Evolutionary conservation across 2,113 vertebrate species (phyloP).

Genomic region (Urocynchramus pylzowi): DNA sequence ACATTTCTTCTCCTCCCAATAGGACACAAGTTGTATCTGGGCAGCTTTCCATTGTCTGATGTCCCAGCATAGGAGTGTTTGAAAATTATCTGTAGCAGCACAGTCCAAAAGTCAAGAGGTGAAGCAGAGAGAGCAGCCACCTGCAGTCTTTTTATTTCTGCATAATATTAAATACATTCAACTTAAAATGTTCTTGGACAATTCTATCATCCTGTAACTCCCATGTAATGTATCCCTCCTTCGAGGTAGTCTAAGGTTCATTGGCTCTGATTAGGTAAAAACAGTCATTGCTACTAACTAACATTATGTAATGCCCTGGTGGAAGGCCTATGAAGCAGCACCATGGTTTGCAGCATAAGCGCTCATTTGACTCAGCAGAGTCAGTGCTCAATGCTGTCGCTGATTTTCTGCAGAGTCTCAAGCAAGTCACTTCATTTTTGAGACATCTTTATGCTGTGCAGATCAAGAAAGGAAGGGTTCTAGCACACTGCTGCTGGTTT

Average conservation of each 20-base stretch:
- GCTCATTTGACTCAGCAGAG: background rate
- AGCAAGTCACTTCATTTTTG: background rate
- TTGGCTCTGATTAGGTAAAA: background rate
- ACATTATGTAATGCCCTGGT: background rate
- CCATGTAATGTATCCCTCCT: conserved; percentile 12
- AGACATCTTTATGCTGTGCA: background rate
- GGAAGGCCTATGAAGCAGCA: background rate
- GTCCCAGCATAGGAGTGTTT: conserved; percentile 19
- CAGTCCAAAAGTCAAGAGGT: conserved; percentile 50
- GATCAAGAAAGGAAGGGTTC: background rate
- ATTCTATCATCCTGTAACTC: conserved; percentile 48
- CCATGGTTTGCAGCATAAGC: background rate
- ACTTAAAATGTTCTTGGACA: conserved; percentile 52
- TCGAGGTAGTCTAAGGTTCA: background rate
- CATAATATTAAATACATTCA: conserved; percentile 55
- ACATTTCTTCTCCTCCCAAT: conserved; percentile 40
- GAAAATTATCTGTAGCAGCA: conserved; percentile 48
- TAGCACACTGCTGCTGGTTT: no score
- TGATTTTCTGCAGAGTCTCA: background rate
- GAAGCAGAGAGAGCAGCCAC: conserved; percentile 62
- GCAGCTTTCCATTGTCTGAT: conserved; percentile 49
- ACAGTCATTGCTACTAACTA: background rate
- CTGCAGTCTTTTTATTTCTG: conserved; percentile 68
- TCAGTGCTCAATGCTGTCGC: background rate
- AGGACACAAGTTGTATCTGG: conserved; percentile 47